Base-by-base conservation (phyloP, 2,113 vertebrate species). In the Mus musculus region DNA sequence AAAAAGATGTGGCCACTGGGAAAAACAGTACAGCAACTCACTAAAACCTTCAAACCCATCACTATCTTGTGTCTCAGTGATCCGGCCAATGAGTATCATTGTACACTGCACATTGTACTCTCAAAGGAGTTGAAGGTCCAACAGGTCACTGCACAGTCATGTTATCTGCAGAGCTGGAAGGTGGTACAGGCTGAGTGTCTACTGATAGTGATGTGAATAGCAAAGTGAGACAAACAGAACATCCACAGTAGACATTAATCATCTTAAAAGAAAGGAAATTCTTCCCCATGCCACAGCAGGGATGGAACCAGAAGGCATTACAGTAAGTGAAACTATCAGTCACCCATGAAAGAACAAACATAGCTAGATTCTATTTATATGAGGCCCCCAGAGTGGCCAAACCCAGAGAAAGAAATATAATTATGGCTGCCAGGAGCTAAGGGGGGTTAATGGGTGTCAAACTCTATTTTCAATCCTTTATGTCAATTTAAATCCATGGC, bases 401-500 rank as follows among this genome's bases (percentile, higher is more conserved):
- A 88, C 89, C n/a, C 12, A 81, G 80, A 91, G 36, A 52, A 26
- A 84, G 65, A 95, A 89, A 89, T 67, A 77, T 65, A 69, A 80
- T 6, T 19, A 2, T 39, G 61, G n/a, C 28, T 80, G 19, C n/a
- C 19, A 65, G 39, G n/a, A 59, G 71, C 8, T 1, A 13, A 61
- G 26, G 30, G 73, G 85, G n/a, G 72, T 85, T 54, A 63, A 84
- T 6, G 26, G 52, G 59, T 1, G 30, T 2, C 26, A 77, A 89
- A 28, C 54, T 91, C 94, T 65, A 95, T 97, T 96, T 96, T 91
- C 95, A 82, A 84, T 84, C 89, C 95, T 96, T 96, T 93, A 91
- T 42, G 84, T 96, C 93, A 97, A 95, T 96, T 96, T 94, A 97
- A 97, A 96, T 97, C 88, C 86, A 84, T 72, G 92, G 75, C 75